Conservation (phyloP, 2,113 vertebrate species). For the Capreolus pygargus region DNA sequence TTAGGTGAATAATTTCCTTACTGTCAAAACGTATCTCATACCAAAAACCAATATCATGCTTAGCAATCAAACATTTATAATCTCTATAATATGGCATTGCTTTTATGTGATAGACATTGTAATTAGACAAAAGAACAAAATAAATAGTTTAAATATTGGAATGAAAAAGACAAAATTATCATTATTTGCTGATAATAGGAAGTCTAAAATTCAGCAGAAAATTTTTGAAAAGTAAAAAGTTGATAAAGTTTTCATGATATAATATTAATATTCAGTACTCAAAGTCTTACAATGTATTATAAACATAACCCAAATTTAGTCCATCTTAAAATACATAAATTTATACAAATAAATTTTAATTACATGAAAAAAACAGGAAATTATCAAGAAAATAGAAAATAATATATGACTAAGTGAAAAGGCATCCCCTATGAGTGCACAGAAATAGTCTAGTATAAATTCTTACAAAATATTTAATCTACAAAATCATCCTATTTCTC, state of each 20-base stretch:
- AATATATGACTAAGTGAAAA: neutral
- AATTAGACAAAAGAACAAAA: slow-evolving; percentile 1
- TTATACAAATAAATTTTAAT: neutral
- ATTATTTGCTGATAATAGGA: neutral
- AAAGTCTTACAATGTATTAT: neutral
- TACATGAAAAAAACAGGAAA: neutral
- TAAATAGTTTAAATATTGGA: neutral
- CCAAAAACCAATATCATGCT: neutral
- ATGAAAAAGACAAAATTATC: neutral
- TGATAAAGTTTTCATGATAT: neutral
- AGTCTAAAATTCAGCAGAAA: neutral
- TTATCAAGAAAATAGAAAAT: neutral
- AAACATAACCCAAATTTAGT: neutral
- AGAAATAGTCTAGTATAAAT: neutral
- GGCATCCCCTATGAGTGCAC: neutral
- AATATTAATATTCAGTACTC: neutral
- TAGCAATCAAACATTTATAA: neutral
- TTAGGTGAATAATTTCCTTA: neutral
- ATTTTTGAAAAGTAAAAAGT: neutral
- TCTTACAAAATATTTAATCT: neutral
- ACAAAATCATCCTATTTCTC: neutral
- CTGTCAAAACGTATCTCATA: neutral
- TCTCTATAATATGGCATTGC: neutral
- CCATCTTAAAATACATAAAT: neutral
- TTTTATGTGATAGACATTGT: neutral